Evolutionary conservation across 2,113 vertebrate genomes (phyloP).

Genomic region (Penelope pileata): DNA sequence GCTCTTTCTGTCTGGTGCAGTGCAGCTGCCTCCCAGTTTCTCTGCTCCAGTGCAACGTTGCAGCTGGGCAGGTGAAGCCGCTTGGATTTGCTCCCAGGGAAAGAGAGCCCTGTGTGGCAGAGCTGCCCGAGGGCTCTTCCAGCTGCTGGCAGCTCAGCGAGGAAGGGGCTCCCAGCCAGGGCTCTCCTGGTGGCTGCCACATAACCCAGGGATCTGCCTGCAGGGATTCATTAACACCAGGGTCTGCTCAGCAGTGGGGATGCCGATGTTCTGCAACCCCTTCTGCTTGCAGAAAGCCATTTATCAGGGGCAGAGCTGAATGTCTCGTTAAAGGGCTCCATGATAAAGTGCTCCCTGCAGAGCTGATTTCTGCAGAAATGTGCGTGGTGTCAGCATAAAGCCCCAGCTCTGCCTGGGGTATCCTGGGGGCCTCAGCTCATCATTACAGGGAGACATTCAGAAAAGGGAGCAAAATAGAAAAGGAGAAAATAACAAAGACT

Average conservation of each 20-base stretch:
- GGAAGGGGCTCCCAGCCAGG: neutral
- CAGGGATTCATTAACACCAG: neutral
- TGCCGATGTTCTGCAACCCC: neutral
- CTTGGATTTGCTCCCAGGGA: neutral
- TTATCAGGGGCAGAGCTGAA: neutral
- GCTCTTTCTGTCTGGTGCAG: neutral
- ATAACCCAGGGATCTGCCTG: neutral
- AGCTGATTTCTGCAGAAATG: neutral
- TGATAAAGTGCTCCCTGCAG: neutral
- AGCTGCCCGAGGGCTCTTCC: neutral
- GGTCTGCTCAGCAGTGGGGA: neutral
- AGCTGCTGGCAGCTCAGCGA: neutral
- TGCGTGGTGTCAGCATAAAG: rapidly evolving
- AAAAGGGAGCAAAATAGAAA: neutral
- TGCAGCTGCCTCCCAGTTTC: neutral
- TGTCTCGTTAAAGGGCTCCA: neutral
- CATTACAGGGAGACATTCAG: neutral
- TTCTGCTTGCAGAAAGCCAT: neutral
- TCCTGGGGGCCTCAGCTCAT: neutral
- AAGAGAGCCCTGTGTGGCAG: neutral
- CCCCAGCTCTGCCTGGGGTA: neutral
- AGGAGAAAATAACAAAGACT: neutral
- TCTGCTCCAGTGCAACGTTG: neutral
- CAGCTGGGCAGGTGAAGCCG: neutral
- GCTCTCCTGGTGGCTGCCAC: neutral